Evolutionary conservation across 2,113 vertebrate species (phyloP).

Genomic region (Tichodroma muraria): DNA sequence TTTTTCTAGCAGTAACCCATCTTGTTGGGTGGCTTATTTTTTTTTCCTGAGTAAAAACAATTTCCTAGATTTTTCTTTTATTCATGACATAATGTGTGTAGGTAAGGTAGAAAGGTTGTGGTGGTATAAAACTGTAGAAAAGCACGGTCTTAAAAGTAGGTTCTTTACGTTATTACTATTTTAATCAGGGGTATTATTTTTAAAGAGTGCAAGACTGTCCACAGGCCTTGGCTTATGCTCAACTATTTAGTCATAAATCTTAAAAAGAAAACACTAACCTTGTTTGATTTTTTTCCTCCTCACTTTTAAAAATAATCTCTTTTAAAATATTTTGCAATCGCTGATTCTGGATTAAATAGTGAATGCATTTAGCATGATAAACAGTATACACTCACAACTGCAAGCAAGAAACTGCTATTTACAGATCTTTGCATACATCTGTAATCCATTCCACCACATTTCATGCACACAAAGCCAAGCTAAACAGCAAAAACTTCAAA

Average conservation of each 20-base stretch:
- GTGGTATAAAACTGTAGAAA: neutral
- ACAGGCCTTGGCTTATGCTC: neutral
- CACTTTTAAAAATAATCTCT: neutral
- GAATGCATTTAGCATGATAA: neutral
- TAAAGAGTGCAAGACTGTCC: neutral
- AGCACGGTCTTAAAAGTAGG: neutral
- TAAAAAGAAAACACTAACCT: neutral
- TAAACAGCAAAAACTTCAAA: neutral
- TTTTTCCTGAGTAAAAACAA: neutral
- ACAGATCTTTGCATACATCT: slow-evolving; percentile 11
- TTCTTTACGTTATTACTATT: neutral
- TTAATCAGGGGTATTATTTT: neutral
- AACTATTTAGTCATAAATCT: neutral
- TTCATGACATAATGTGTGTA: neutral
- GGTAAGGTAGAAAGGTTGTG: neutral
- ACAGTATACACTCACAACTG: neutral
- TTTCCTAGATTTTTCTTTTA: neutral
- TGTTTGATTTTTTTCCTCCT: neutral
- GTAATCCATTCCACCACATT: slow-evolving; percentile 1
- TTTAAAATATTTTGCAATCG: neutral
- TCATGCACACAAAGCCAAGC: neutral
- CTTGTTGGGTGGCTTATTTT: neutral
- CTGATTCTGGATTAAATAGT: neutral
- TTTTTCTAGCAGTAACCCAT: neutral
- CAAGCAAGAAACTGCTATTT: slow-evolving; percentile 24